Percentiles rank a stretch among this genome's conserved stretches.
Conservation (phyloP, 2,888 invertebrate species). For the Netelia virgata region DNA sequence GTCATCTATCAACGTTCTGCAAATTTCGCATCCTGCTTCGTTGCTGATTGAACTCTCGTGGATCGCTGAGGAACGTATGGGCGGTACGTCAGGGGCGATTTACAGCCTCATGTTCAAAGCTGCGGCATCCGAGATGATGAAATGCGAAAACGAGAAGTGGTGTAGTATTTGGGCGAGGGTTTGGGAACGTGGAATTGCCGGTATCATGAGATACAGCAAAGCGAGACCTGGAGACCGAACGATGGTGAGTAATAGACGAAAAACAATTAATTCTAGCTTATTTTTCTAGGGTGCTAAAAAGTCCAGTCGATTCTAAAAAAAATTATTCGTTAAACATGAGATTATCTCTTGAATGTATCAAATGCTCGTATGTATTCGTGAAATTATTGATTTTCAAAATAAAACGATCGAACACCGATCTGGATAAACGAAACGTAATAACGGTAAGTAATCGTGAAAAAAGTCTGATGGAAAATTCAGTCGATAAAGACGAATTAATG, state of each 20-base stretch:
- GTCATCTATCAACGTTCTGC: conserved; percentile 71
- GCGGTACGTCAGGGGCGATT: conserved; percentile 92
- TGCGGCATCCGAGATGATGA: conserved; percentile 85
- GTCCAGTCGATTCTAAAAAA: too few relatives aligned
- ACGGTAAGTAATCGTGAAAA: too few relatives aligned
- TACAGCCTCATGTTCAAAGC: conserved; percentile 92
- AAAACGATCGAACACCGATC: too few relatives aligned
- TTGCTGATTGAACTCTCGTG: conserved; percentile 86
- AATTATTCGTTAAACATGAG: too few relatives aligned
- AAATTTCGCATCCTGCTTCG: conserved; percentile 83
- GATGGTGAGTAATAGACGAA: conserved; percentile 86
- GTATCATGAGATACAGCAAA: conserved; percentile 90
- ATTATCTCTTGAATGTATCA: too few relatives aligned
- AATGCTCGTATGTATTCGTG: too few relatives aligned
- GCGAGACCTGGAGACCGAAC: conserved; percentile 91
- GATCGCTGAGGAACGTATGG: conserved; percentile 90
- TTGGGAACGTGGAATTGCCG: conserved; percentile 86
- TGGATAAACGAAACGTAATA: too few relatives aligned
- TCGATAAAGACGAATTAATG: too few relatives aligned
- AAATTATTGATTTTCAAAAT: too few relatives aligned
- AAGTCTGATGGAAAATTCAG: too few relatives aligned
- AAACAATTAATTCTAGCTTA: too few relatives aligned
- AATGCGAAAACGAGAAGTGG: conserved; percentile 65
- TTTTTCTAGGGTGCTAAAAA: too few relatives aligned
- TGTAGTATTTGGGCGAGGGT: conserved; percentile 86